A percentile compares a stretch with the other conserved stretches of the same genome.
These are phyloP conservation scores for Eupelmus urozonus DNA, from an alignment of 2,888 invertebrate species.

Conservation along the genomic window DNA sequence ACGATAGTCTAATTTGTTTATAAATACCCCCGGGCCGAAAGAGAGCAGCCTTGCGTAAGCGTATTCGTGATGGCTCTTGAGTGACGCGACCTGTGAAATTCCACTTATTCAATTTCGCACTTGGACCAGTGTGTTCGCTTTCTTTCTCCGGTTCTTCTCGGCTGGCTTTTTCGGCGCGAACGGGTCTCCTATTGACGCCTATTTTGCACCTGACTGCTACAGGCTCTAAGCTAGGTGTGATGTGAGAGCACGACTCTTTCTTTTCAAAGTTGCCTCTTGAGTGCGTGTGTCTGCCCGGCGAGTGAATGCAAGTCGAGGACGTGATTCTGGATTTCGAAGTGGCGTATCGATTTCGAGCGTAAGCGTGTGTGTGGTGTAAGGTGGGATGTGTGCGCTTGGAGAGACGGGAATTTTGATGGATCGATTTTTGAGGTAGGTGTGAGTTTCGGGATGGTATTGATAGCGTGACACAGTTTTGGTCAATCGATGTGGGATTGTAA, in stretches of 20 bases:
- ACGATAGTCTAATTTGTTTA: slow-evolving; percentile 75
- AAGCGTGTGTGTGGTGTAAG: too few relatives aligned
- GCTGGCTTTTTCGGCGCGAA: not conserved
- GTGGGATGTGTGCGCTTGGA: too few relatives aligned
- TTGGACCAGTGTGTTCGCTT: slow-evolving; percentile 42
- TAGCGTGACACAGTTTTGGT: too few relatives aligned
- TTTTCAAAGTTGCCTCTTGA: too few relatives aligned
- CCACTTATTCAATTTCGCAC: slow-evolving; percentile 57
- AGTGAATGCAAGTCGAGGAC: not conserved
- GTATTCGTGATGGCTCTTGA: slow-evolving; percentile 55
- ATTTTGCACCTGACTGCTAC: slow-evolving; percentile 43
- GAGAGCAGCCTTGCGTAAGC: too few relatives aligned
- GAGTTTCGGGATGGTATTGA: too few relatives aligned
- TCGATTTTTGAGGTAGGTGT: too few relatives aligned
- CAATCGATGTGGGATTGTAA: too few relatives aligned
- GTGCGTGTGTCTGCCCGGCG: too few relatives aligned
- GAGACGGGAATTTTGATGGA: too few relatives aligned
- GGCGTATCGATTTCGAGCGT: slow-evolving; percentile 1
- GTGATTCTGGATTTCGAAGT: slow-evolving; percentile 3
- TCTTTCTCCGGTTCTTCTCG: slow-evolving; percentile 48
- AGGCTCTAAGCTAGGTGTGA: not conserved
- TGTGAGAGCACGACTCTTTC: too few relatives aligned
- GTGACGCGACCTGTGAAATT: slow-evolving; percentile 59
- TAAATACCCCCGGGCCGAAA: slow-evolving; percentile 67
- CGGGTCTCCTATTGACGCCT: slow-evolving; percentile 37